phyloP scores from a whole-genome alignment of 2,888 invertebrate species.

The Cryptocephalus moraei region DNA sequence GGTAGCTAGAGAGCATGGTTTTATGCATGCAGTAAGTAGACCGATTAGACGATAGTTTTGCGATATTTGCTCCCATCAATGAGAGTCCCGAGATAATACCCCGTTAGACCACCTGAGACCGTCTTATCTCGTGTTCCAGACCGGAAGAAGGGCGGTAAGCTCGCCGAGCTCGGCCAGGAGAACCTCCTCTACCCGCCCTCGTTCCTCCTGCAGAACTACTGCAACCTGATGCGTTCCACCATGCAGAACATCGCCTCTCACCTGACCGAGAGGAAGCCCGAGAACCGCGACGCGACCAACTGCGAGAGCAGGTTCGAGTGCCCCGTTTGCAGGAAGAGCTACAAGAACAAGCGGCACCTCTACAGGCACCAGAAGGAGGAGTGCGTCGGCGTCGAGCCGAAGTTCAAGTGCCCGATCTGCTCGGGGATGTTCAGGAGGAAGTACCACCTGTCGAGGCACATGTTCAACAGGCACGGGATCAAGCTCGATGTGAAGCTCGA shows the following conservation, averaged over 20 bases:
- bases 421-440: conserved; percentile 39
- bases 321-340: conserved; percentile 45
- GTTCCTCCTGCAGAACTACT: conserved; percentile 12
- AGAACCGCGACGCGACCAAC: conserved; percentile 6
- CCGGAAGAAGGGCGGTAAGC: no score
- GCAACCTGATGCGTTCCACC: conserved; percentile 10
- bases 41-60: no score
- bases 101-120: no score
- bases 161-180: conserved; percentile 9
- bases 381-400: conserved; percentile 46
- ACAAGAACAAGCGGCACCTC: conserved; percentile 49
- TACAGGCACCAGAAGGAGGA: conserved; percentile 48
- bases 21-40: no score
- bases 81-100: no score
- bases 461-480: conserved; percentile 17
- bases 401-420: conserved; percentile 45
- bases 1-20: no score
- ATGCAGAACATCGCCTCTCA: conserved; percentile 1
- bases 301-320: conserved; percentile 28
- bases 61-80: no score
- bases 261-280: conserved; percentile 7
- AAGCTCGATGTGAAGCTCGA: conserved; percentile 8
- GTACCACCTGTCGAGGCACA: conserved; percentile 26
- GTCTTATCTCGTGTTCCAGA: no score
- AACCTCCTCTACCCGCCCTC: conserved; percentile 12